Conservation (phyloP, 2,113 vertebrate species). For the Podarcis cretensis region DNA sequence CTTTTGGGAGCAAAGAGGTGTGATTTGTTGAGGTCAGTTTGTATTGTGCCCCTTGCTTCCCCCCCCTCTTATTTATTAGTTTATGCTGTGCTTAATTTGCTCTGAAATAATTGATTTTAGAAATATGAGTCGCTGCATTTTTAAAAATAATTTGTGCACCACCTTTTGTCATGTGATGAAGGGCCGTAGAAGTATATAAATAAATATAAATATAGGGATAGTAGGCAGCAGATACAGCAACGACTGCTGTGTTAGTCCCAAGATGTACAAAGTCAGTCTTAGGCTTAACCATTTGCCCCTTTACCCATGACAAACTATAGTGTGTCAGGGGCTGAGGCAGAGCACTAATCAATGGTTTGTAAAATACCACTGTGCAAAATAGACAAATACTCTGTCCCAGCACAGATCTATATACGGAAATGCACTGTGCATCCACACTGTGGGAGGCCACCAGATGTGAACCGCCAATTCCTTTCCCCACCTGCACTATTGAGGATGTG, state of each 20-base stretch:
- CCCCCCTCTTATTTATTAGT: too few species aligned
- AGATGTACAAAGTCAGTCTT: background rate
- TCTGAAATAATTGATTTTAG: too few species aligned
- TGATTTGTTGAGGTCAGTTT: too few species aligned
- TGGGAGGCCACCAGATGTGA: background rate
- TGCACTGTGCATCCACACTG: background rate
- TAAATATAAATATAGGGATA: background rate
- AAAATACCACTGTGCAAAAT: background rate
- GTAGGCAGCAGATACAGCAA: background rate
- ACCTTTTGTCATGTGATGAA: too few species aligned
- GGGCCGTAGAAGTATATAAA: background rate
- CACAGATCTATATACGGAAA: background rate
- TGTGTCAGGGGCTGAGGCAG: too few species aligned
- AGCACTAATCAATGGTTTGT: background rate
- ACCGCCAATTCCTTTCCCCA: background rate
- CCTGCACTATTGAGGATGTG: background rate
- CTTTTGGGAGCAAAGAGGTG: too few species aligned
- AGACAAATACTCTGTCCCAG: background rate
- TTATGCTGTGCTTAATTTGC: too few species aligned
- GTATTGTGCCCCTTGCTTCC: too few species aligned
- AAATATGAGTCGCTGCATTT: too few species aligned
- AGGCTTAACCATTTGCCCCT: background rate
- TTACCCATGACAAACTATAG: background rate
- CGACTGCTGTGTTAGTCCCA: background rate
- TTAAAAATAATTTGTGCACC: too few species aligned